Evolutionary conservation across 2,797 vertebrate species (phyloP).

Genomic region (Manis pentadactyla): DNA sequence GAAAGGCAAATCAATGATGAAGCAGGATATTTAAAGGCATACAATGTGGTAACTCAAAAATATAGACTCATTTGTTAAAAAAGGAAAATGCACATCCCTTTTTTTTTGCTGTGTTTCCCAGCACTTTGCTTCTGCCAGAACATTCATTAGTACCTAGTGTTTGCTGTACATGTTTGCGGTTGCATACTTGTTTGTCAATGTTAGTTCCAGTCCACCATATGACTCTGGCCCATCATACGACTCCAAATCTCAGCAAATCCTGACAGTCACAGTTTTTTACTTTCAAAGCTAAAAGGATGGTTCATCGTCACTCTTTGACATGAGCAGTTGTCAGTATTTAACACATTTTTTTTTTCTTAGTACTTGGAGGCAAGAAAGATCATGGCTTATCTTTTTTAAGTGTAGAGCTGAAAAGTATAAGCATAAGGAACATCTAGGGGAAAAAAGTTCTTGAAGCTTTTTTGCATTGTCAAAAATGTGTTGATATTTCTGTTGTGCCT

Average conservation of each 20-base stretch:
- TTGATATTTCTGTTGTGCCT: not conserved
- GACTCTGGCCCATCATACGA: not conserved
- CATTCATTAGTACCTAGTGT: not conserved
- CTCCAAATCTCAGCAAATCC: not conserved
- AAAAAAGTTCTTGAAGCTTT: not conserved
- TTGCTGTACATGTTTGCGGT: not conserved
- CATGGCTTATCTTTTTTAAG: constrained; percentile 55
- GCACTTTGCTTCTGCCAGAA: not conserved
- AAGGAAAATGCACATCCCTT: not conserved
- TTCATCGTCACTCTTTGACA: constrained; percentile 20
- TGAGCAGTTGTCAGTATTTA: constrained; percentile 47
- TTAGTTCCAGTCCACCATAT: not conserved
- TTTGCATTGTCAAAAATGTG: constrained; percentile 46
- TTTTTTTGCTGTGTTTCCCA: not conserved
- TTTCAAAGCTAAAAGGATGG: constrained; percentile 48
- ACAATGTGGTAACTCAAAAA: not conserved
- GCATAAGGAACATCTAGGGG: not conserved
- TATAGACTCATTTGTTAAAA: not conserved
- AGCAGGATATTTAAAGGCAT: not conserved
- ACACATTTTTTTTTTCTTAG: constrained; percentile 40
- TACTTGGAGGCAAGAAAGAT: constrained; percentile 37
- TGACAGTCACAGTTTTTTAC: not conserved
- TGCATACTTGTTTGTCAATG: too few relatives aligned
- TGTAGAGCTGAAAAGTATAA: constrained; percentile 53
- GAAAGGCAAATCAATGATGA: not conserved